Conservation (phyloP, 2,113 vertebrate species). For the Rhegmatorhina hoffmannsi region DNA sequence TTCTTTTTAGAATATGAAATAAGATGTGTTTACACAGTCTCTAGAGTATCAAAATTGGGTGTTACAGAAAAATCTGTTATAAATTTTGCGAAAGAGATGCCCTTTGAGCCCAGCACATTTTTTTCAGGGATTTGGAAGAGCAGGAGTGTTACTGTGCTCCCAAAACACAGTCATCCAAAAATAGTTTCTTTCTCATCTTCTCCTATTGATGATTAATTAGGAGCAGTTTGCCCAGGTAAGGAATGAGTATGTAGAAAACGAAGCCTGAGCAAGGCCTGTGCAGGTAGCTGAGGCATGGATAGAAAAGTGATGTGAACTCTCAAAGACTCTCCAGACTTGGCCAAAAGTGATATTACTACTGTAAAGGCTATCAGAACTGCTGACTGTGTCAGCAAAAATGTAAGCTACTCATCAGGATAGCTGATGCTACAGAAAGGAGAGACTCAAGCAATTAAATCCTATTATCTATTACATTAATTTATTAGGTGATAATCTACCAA, state of each 20-base stretch:
- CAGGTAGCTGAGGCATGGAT: background rate
- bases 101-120: background rate
- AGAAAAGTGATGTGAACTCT: background rate
- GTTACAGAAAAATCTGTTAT: background rate
- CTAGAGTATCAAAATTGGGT: background rate
- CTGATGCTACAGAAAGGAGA: conserved; percentile 29
- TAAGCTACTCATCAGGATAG: conserved; percentile 14
- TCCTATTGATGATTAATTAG: background rate
- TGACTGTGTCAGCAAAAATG: conserved; percentile 31
- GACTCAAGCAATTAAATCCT: conserved; percentile 44
- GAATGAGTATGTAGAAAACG: background rate
- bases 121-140: background rate
- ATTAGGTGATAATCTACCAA: conserved; percentile 53
- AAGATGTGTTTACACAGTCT: background rate
- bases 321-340: background rate
- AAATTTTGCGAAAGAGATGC: background rate
- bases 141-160: background rate
- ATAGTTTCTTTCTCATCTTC: background rate
- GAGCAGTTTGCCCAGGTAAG: background rate
- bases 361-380: background rate
- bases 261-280: background rate
- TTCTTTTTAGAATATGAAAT: background rate
- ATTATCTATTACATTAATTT: conserved; percentile 56
- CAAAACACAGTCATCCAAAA: background rate
- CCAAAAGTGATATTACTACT: background rate